A percentile compares a stretch with the other conserved stretches of the same genome.
Conservation (phyloP, 2,888 invertebrate species). For the Buathra laborator region DNA sequence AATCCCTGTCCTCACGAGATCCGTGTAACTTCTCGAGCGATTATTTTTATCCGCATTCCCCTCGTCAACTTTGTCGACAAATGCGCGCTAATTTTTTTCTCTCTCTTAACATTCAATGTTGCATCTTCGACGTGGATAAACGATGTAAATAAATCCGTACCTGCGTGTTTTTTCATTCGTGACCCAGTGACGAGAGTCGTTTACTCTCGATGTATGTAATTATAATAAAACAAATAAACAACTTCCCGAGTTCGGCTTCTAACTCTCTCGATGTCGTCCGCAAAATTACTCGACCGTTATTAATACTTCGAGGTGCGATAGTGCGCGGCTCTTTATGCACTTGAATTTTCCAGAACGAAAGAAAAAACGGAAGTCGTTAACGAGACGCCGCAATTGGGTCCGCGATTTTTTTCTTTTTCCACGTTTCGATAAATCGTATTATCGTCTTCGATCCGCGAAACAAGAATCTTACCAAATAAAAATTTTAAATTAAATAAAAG, state of each 20-base stretch:
- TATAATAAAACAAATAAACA: background rate
- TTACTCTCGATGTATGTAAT: background rate
- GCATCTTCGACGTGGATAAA: background rate
- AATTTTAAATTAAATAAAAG: too few species aligned
- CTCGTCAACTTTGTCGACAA: constrained; percentile 23
- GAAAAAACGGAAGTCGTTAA: constrained; percentile 3
- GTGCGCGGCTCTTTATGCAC: background rate
- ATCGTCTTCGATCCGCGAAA: constrained; percentile 5
- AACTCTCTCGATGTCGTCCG: background rate
- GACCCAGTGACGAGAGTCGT: background rate
- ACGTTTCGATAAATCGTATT: constrained; percentile 60
- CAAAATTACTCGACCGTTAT: background rate
- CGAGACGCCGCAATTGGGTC: background rate
- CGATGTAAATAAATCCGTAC: too few species aligned
- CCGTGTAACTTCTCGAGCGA: constrained; percentile 35
- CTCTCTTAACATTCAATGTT: background rate
- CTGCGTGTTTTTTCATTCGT: too few species aligned
- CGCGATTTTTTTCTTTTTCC: constrained; percentile 21
- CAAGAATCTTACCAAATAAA: background rate
- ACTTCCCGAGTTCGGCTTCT: constrained; percentile 1
- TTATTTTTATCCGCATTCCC: constrained; percentile 42
- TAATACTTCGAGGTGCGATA: background rate
- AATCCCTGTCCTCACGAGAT: constrained; percentile 54
- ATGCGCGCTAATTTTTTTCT: background rate
- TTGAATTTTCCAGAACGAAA: background rate